These are phyloP conservation scores for human DNA, from an alignment of 2,113 vertebrate species.

Conservation along the genomic window DNA sequence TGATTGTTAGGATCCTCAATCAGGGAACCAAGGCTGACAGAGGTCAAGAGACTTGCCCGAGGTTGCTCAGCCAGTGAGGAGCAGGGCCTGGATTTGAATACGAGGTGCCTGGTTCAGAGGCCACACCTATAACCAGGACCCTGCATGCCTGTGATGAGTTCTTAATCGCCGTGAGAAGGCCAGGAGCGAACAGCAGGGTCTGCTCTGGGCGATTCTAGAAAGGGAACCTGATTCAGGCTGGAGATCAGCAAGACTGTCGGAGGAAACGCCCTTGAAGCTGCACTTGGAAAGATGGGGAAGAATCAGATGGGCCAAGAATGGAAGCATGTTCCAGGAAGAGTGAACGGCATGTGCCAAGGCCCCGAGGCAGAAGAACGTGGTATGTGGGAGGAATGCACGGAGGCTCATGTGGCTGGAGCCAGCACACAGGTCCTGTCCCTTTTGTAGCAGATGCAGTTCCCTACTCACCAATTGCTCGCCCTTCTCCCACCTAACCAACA, in stretches of 20 bases:
- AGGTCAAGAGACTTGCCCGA: background rate
- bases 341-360: background rate
- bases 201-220: background rate
- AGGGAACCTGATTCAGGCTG: background rate
- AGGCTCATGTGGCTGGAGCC: background rate
- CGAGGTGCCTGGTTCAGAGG: background rate
- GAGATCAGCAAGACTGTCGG: background rate
- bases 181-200: background rate
- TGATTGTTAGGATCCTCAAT: too few species aligned
- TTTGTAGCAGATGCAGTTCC: fast-evolving
- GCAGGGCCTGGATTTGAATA: background rate
- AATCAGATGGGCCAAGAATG: background rate
- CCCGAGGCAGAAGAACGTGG: background rate
- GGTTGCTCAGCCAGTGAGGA: background rate
- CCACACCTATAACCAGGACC: background rate
- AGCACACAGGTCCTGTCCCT: background rate
- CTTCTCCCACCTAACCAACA: fast-evolving
- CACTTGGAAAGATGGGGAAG: background rate
- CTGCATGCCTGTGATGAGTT: background rate
- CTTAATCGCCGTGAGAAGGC: background rate
- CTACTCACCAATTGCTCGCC: background rate
- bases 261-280: background rate
- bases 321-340: background rate
- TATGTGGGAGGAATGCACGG: background rate
- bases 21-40: background rate